Percentiles rank a stretch among this genome's conserved stretches.
Conservation (phyloP, 2,888 invertebrate species). For the Graphium colonna region DNA sequence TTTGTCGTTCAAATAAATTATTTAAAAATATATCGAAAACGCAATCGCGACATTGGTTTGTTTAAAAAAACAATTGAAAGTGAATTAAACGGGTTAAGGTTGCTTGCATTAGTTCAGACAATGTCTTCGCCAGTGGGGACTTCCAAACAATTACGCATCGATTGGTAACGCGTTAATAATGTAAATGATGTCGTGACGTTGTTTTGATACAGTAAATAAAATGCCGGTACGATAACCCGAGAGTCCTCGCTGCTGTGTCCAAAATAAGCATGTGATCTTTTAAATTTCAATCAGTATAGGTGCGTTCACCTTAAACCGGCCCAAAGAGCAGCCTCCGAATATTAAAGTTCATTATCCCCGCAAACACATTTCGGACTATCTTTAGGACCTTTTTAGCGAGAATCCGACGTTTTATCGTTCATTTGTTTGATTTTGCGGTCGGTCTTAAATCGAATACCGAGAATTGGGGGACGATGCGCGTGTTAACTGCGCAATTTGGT, state of each 20-base stretch:
- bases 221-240: constrained; percentile 65
- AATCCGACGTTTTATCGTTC: constrained; percentile 25
- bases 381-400: constrained; percentile 35
- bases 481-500: too few relatives aligned
- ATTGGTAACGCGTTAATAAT: constrained; percentile 7
- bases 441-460: constrained; percentile 7
- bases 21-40: neutral
- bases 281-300: constrained; percentile 61
- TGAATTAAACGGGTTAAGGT: constrained; percentile 8
- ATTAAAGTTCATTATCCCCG: constrained; percentile 70
- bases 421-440: constrained; percentile 30
- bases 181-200: constrained; percentile 29
- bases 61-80: constrained; percentile 10
- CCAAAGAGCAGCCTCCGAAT: constrained; percentile 51
- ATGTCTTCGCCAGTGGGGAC: constrained; percentile 2
- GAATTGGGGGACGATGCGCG: constrained; percentile 7
- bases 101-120: neutral
- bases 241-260: constrained; percentile 58
- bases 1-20: neutral
- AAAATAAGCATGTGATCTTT: constrained; percentile 60
- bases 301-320: constrained; percentile 75
- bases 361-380: constrained; percentile 54
- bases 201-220: constrained; percentile 46
- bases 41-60: neutral
- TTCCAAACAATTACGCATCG: neutral